Evolutionary conservation across 1,140 invertebrate genomes (phyloP).

Genomic region (Drosophila funebris): DNA sequence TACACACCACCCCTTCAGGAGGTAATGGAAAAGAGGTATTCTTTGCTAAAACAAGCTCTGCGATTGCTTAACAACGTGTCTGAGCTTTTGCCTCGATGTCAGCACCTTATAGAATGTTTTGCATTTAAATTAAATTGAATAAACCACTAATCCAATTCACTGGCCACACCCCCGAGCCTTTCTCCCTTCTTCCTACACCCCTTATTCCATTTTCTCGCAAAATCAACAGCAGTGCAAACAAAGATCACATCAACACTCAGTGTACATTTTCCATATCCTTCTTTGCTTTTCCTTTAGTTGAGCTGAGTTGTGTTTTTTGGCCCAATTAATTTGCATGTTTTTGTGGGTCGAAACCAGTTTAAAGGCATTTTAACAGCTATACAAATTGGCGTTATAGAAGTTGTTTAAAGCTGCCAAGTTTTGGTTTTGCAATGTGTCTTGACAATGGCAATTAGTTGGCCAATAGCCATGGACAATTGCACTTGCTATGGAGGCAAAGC

Average conservation of each 20-base stretch:
- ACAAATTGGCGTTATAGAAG: not conserved
- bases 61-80: conserved; percentile 2
- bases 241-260: conserved; percentile 36
- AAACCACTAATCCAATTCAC: conserved; percentile 72
- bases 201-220: not conserved
- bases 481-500: not conserved
- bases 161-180: conserved; percentile 19
- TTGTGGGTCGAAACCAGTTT: conserved; percentile 34
- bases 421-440: not conserved
- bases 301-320: conserved; percentile 11
- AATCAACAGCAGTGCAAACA: conserved; percentile 36
- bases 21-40: not conserved
- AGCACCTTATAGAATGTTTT: conserved; percentile 63
- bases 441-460: conserved; percentile 29
- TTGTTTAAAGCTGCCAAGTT: conserved; percentile 15
- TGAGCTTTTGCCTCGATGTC: conserved; percentile 38
- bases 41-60: not conserved
- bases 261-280: conserved; percentile 48
- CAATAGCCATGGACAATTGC: conserved; percentile 2
- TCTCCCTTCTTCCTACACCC: too few relatives aligned
- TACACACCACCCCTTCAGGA: not conserved
- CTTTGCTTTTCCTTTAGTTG: not conserved
- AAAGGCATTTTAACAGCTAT: conserved; percentile 24
- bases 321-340: conserved; percentile 70
- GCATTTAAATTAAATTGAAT: conserved; percentile 79